Percentiles rank a stretch among this genome's conserved stretches.
These are phyloP conservation scores for Lithobates sylvaticus DNA, from an alignment of 2,797 vertebrate genomes.

Conservation along the genomic window DNA sequence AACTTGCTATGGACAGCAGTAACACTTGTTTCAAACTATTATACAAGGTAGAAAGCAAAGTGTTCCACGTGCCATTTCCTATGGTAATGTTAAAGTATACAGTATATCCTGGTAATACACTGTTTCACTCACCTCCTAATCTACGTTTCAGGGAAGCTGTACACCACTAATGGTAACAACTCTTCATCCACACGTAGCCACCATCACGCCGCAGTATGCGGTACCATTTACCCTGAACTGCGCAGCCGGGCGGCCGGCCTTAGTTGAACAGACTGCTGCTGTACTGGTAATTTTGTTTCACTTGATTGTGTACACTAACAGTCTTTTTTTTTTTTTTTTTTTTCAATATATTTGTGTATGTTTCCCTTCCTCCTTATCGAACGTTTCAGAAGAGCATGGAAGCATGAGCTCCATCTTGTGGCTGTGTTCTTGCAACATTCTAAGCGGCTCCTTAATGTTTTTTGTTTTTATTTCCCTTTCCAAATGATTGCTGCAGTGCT, in stretches of 20 bases:
- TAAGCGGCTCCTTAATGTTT: slow-evolving; percentile 70
- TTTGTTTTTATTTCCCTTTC: slow-evolving; percentile 71
- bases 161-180: slow-evolving; percentile 99
- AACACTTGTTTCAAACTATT: background rate
- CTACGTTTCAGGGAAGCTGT: slow-evolving; percentile 96
- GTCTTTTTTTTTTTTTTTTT: slow-evolving; percentile 70
- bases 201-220: slow-evolving; percentile 96
- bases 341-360: slow-evolving; percentile 53
- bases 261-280: slow-evolving; percentile 98
- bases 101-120: slow-evolving; percentile 69
- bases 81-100: slow-evolving; percentile 65
- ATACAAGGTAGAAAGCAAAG: background rate
- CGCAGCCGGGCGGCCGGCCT: slow-evolving; percentile 93
- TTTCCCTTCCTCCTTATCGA: slow-evolving; percentile 75
- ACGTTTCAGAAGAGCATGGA: slow-evolving; percentile 93
- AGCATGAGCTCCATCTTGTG: slow-evolving; percentile 92
- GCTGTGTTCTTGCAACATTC: slow-evolving; percentile 83
- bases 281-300: slow-evolving; percentile 97
- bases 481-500: slow-evolving; percentile 76
- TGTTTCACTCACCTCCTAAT: slow-evolving; percentile 85
- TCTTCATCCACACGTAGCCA: slow-evolving; percentile 96
- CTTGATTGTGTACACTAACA: slow-evolving; percentile 82
- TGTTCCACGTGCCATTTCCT: slow-evolving; percentile 7
- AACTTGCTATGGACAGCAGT: background rate
- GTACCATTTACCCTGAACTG: slow-evolving; percentile 95